Evolutionary conservation across 1,140 invertebrate species (phyloP), one percentile per base, ranked within the genome.

Genomic region (Teleopsis dalmanni): DNA sequence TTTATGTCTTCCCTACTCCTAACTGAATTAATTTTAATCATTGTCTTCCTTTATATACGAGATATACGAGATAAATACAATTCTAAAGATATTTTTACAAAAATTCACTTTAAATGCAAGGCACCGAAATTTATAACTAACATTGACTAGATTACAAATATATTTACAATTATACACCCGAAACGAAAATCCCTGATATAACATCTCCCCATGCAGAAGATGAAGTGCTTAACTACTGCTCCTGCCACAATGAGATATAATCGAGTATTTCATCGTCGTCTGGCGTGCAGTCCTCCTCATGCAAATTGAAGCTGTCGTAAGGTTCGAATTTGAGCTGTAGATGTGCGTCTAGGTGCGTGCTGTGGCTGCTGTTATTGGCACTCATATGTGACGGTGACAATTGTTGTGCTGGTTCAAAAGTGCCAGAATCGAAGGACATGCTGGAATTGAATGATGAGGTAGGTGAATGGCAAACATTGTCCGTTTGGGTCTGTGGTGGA

Each of bases 211-310:
- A 19, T n/a, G n/a, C n/a, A n/a, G n/a, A n/a, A n/a, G n/a, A n/a
- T n/a, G n/a, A n/a, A n/a, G n/a, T n/a, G n/a, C n/a, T n/a, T n/a
- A n/a, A n/a, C n/a, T n/a, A 76, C 60, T 76, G 75, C 58, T 79
- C 76, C 67, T 89, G 85, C 87, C 86, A 92, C 79, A 83, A 85
- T 19, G 82, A 83, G 58, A 91, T 87, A 49, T 84, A 87, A 59
- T 91, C 88, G n/a, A 93, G 75, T 2, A 92, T 76, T 58, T 91
- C 87, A 64, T 91, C 88, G 66, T 93, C 90, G 65, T 90, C 88
- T 4, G 85, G 84, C 62, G 84, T 87, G 73, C 88, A 82, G 0
- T 84, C 47, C 21, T 81, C 52, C 59, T 87, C 87, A 57, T 80
- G 81, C 16, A 52, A 23, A 11, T 34, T 47, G 25, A 49, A 53